Evolutionary conservation across 2,797 vertebrate species (phyloP).

Genomic region (Coluber constrictor): DNA sequence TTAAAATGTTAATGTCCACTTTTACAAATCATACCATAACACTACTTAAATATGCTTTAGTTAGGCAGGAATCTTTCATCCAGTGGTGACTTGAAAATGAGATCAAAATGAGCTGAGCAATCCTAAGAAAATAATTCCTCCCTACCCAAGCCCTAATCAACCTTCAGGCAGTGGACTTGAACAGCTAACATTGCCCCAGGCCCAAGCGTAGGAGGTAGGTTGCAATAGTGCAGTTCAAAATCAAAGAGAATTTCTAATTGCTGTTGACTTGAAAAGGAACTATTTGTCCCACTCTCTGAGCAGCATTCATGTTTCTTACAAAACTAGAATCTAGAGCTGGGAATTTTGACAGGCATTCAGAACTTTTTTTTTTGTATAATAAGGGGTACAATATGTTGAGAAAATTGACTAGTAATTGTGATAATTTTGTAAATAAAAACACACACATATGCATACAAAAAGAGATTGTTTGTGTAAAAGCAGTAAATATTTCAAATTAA

Average conservation of each 20-base stretch:
- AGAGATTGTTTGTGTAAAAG: neutral
- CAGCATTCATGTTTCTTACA: neutral
- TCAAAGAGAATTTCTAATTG: conserved; percentile 14
- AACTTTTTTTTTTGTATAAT: neutral
- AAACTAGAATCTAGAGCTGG: neutral
- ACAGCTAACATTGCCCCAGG: neutral
- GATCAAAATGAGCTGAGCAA: neutral
- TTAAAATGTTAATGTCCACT: neutral
- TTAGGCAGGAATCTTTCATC: neutral
- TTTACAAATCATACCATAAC: neutral
- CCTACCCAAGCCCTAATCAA: conserved; percentile 1
- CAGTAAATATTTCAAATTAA: neutral
- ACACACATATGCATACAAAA: neutral
- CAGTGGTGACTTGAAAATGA: neutral
- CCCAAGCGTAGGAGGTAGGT: neutral
- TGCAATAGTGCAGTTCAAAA: conserved; percentile 1
- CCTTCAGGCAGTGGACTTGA: neutral
- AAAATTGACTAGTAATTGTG: neutral
- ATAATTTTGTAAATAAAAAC: neutral
- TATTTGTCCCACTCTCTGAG: neutral
- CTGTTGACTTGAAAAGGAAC: neutral
- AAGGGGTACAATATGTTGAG: neutral
- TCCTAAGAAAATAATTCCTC: neutral
- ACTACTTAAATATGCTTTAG: neutral
- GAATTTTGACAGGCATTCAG: neutral